A percentile compares a stretch with the other conserved stretches of the same genome.
Conservation (phyloP, 2,797 vertebrate genomes). For the Girardinus metallicus region DNA sequence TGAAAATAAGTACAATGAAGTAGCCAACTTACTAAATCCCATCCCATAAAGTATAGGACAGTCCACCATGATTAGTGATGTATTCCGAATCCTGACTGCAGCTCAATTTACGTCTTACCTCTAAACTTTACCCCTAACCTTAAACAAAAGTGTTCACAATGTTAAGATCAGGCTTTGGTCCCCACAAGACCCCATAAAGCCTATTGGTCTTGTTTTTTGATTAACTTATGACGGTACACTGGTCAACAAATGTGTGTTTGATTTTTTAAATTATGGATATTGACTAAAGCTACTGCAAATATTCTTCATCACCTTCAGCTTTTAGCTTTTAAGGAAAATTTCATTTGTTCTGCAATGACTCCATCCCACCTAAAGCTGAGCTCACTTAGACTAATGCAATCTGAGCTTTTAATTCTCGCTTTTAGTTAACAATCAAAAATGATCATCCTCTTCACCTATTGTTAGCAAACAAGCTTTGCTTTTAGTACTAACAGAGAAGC, state of each 20-base stretch:
- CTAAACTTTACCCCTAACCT: too few relatives aligned
- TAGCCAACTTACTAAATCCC: not conserved
- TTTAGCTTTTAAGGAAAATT: not conserved
- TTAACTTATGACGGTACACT: not conserved
- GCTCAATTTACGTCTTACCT: too few relatives aligned
- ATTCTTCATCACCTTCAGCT: not conserved
- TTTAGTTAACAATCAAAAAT: conserved; percentile 43
- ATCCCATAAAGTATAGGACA: not conserved
- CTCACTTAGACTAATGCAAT: conserved; percentile 27
- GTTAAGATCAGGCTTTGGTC: too few relatives aligned
- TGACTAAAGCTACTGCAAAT: not conserved
- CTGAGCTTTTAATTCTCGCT: conserved; percentile 57
- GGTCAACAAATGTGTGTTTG: not conserved
- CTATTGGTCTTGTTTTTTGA: not conserved
- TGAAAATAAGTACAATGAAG: not conserved
- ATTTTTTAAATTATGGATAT: not conserved
- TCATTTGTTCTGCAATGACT: conserved; percentile 11
- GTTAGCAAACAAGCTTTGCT: conserved; percentile 33
- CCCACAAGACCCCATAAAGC: too few relatives aligned
- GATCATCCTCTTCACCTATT: conserved; percentile 32
- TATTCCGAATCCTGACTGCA: too few relatives aligned
- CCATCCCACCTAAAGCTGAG: conserved; percentile 8
- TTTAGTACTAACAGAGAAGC: conserved; percentile 4
- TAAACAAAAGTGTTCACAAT: too few relatives aligned
- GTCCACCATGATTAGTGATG: not conserved